A percentile compares a stretch with the other conserved stretches of the same genome.
phyloP scores from a whole-genome alignment of 1,140 invertebrate species.

The Scaptomyza montana region DNA sequence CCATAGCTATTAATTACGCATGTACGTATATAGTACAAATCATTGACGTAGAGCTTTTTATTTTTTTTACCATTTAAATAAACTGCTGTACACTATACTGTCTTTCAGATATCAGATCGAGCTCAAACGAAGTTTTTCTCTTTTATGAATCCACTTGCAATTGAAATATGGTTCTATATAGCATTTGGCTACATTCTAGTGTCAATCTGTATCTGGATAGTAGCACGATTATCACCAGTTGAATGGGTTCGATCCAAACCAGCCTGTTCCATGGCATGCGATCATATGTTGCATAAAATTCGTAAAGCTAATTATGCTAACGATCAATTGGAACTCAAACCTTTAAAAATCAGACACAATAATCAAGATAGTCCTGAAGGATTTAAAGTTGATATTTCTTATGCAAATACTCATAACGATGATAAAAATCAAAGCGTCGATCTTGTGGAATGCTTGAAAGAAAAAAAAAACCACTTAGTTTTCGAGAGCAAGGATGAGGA shows the following conservation, averaged over 20 bases:
- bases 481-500: not conserved
- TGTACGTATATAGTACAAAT: no score
- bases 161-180: slow-evolving; percentile 98
- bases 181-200: slow-evolving; percentile 95
- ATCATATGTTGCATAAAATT: slow-evolving; percentile 65
- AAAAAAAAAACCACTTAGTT: not conserved
- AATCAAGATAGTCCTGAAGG: not conserved
- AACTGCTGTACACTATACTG: slow-evolving; percentile 9
- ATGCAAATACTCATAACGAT: no score
- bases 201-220: slow-evolving; percentile 96
- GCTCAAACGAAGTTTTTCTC: slow-evolving; percentile 90
- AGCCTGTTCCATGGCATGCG: slow-evolving; percentile 66
- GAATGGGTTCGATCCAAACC: slow-evolving; percentile 90
- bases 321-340: slow-evolving; percentile 48
- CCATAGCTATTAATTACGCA: no score
- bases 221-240: slow-evolving; percentile 97
- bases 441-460: not conserved
- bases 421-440: slow-evolving; percentile 9
- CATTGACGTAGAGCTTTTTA: no score
- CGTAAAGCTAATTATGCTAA: slow-evolving; percentile 32
- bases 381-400: no score
- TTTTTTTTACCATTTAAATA: no score
- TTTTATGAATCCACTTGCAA: slow-evolving; percentile 96
- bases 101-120: slow-evolving; percentile 79
- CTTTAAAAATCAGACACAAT: not conserved